Base-by-base conservation (phyloP, 2,888 invertebrate species). In the Chymomyza fuscimana region DNA sequence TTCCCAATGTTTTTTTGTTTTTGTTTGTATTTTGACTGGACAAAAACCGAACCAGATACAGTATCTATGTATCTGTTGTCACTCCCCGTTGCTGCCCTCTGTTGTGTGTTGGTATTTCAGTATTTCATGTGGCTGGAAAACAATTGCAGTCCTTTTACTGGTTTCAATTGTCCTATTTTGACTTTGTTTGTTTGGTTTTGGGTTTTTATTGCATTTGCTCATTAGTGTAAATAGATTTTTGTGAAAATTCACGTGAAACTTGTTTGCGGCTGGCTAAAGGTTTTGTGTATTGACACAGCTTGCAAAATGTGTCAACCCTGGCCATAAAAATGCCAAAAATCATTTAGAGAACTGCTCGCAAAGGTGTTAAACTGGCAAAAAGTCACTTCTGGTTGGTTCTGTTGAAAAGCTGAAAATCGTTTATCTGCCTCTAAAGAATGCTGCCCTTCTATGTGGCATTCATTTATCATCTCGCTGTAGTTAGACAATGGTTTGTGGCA, bases 291-390 rank as follows among this genome's bases (percentile, higher is more conserved):
- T 88, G 80, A 85, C 86, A 77, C 84, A 85, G 84, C 88, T 88
- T 85, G 84, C 88, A 74, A 81, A 86, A 79, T 78, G 74, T 78
- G 71, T 70, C 61, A 46, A 79, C 22, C 32, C 51, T 22, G 62
- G n/a, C 65, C 64, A 72, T 70, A 68, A 70, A 72, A 76, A 52
- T 63, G 62, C 25, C 66, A 59, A 52, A 56, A 59, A 46, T 70
- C 40, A 46, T 46, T 46, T 46, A 12, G 40, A 54, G 32, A 54
- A 40, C 7, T 64, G 64, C 63, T 58, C 59, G 16, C 68, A 86
- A 84, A 85, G 88, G 84, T 85, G 84, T 85, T 85, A 85, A 85
- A 76, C 88, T 85, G 84, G 87, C 88, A 87, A 85, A 85, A 87
- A 85, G 78, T 87, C 88, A 80, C 67, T 76, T 65, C 65, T 58